phyloP scores from a whole-genome alignment of 2,113 vertebrate species.

The Helogale parvula region DNA sequence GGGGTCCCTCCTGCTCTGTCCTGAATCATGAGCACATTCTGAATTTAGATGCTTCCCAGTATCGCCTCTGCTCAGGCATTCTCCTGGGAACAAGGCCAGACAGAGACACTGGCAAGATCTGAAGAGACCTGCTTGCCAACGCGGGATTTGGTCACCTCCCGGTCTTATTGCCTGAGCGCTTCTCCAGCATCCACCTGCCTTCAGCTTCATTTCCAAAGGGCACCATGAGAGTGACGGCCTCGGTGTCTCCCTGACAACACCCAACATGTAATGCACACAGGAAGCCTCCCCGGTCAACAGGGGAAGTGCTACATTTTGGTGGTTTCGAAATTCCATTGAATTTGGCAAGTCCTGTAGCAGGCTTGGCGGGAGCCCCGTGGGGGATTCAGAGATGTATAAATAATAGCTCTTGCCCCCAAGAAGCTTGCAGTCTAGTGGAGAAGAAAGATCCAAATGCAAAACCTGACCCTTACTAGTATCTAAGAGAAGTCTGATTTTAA shows the following conservation, averaged over 20 bases:
- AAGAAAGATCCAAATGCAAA: neutral
- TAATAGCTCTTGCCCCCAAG: neutral
- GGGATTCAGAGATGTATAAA: neutral
- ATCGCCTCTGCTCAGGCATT: neutral
- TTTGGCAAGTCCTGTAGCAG: neutral
- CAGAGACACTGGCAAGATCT: neutral
- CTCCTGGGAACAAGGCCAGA: slow-evolving; percentile 28
- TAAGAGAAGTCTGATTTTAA: neutral
- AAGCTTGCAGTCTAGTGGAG: neutral
- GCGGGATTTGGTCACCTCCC: neutral
- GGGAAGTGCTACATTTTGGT: neutral
- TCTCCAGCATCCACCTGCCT: neutral
- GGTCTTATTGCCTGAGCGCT: neutral
- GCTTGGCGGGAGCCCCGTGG: neutral
- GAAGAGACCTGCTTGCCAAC: neutral
- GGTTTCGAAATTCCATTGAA: neutral
- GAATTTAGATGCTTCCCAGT: neutral
- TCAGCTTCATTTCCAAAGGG: slow-evolving; percentile 1
- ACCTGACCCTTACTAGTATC: neutral
- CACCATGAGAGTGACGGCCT: neutral
- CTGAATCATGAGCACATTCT: neutral
- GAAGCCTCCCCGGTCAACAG: neutral
- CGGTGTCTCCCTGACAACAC: neutral
- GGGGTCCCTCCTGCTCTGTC: neutral
- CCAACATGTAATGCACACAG: neutral